Evolutionary conservation across 1,140 invertebrate species (phyloP).

Genomic region (Lysiphlebus fabarum): DNA sequence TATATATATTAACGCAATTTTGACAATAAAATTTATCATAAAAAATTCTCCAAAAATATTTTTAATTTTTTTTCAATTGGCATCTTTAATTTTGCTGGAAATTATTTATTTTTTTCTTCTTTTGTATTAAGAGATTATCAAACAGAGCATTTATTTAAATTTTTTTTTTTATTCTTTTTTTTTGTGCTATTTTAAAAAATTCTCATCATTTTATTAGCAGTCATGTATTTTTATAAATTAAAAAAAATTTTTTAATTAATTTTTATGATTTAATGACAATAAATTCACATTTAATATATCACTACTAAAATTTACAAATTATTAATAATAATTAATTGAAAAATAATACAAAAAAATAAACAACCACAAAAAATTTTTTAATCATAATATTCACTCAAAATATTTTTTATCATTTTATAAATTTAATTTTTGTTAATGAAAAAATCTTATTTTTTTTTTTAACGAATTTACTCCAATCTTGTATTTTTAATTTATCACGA

Average conservation of each 20-base stretch:
- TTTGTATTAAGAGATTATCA: slow-evolving; percentile 19
- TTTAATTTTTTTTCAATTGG: slow-evolving; percentile 39
- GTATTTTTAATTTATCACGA: slow-evolving; percentile 45
- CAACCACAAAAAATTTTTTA: too few relatives aligned
- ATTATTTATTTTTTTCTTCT: slow-evolving; percentile 15
- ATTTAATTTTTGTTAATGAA: slow-evolving; percentile 46
- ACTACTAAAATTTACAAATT: neutral
- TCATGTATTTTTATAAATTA: neutral
- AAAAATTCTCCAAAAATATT: slow-evolving; percentile 22
- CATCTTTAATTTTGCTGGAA: slow-evolving; percentile 33
- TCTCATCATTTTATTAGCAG: neutral
- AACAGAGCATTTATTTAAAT: slow-evolving; percentile 15
- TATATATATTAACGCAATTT: slow-evolving; percentile 1
- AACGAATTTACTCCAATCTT: slow-evolving; percentile 22
- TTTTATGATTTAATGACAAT: neutral
- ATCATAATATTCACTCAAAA: slow-evolving; percentile 30
- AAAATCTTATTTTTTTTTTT: neutral
- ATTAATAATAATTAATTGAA: too few relatives aligned
- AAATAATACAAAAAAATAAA: too few relatives aligned
- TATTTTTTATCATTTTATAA: slow-evolving; percentile 30
- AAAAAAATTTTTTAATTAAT: too few relatives aligned
- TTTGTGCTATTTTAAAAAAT: neutral
- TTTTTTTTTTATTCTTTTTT: slow-evolving; percentile 13
- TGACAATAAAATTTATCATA: slow-evolving; percentile 36
- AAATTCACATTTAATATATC: slow-evolving; percentile 10